phyloP scores from a whole-genome alignment of 2,797 vertebrate species.

The Scolopax bukidnonensis region DNA sequence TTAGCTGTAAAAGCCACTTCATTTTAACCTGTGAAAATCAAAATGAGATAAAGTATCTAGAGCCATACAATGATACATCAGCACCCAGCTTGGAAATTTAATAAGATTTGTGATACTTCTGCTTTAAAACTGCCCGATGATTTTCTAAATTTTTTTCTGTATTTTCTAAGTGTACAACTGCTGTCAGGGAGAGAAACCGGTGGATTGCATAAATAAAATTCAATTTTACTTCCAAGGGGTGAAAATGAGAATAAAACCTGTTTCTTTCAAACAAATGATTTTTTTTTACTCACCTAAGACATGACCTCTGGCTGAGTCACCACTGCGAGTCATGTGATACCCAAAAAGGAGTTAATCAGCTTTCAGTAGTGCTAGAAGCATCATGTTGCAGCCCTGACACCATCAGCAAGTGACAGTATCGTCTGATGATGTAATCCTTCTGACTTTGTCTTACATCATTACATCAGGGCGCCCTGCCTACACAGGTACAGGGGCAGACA shows the following conservation, averaged over 20 bases:
- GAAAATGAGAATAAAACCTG: background rate
- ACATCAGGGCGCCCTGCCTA: background rate
- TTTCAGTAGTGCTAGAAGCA: background rate
- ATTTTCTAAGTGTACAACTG: background rate
- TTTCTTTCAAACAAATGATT: background rate
- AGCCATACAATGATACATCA: background rate
- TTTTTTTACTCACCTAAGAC: background rate
- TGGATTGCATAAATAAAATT: background rate
- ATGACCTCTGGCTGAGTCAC: background rate
- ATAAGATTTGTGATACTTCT: background rate
- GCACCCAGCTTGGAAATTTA: background rate
- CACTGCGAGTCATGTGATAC: background rate
- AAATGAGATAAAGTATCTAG: background rate
- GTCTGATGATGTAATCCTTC: background rate
- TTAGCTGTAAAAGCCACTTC: background rate
- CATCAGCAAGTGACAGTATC: background rate
- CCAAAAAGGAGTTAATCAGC: background rate
- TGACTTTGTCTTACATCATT: background rate
- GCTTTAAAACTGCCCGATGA: background rate
- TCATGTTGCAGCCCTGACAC: background rate
- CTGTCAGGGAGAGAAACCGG: background rate
- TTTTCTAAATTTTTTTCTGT: background rate
- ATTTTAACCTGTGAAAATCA: background rate
- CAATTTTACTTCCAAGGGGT: background rate
- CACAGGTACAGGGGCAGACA: background rate